Percentiles rank a stretch among this genome's conserved stretches.
phyloP scores from a whole-genome alignment of 2,797 vertebrate genomes.

The Aeoliscus strigatus region DNA sequence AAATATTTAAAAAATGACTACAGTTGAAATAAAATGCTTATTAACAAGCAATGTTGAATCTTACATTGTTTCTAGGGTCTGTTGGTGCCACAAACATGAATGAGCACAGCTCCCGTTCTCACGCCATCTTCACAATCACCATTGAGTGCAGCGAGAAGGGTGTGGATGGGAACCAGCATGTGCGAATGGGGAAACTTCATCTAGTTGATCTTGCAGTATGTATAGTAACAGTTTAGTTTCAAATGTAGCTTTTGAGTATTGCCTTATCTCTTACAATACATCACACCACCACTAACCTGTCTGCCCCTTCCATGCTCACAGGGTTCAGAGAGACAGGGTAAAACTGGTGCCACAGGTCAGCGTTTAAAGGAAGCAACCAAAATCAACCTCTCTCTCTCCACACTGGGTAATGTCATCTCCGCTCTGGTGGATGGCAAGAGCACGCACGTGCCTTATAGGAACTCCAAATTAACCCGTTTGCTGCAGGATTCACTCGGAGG shows the following conservation, averaged over 20 bases:
- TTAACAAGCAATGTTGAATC: too few species aligned
- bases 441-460: constrained; percentile 96
- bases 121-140: constrained; percentile 98
- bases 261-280: not conserved
- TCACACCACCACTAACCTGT: not conserved
- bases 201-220: constrained; percentile 95
- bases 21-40: too few species aligned
- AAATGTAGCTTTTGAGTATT: not conserved
- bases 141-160: constrained; percentile 99
- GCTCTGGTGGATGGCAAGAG: constrained; percentile 97
- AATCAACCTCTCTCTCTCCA: constrained; percentile 97
- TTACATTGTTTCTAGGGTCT: constrained; percentile 80
- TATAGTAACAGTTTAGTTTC: too few species aligned
- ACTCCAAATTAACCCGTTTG: constrained; percentile 94
- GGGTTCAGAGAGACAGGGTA: constrained; percentile 97
- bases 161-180: constrained; percentile 92
- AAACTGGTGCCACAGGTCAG: constrained; percentile 97
- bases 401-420: constrained; percentile 97
- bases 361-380: constrained; percentile 97
- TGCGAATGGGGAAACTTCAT: constrained; percentile 97
- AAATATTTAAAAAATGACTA: too few species aligned
- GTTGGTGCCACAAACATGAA: constrained; percentile 99
- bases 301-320: constrained; percentile 15
- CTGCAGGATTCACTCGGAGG: constrained; percentile 96
- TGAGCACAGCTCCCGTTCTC: constrained; percentile 96